These are phyloP conservation scores for Oxygymnocypris stewartii DNA, from an alignment of 2,113 vertebrate genomes.

Conservation along the genomic window DNA sequence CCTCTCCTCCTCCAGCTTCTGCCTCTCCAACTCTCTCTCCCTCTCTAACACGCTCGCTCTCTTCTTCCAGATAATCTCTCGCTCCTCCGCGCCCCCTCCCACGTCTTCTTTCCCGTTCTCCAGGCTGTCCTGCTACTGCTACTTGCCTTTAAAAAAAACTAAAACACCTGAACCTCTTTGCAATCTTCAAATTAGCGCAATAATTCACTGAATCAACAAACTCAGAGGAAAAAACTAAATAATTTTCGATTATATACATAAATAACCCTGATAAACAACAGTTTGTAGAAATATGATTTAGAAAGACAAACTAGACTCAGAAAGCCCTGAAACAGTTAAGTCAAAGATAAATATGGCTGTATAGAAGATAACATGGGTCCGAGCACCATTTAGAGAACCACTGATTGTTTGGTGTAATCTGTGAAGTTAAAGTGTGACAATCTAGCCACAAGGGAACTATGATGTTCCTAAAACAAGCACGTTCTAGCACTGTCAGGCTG, in stretches of 20 bases:
- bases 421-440: constrained; percentile 12
- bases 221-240: constrained; percentile 55
- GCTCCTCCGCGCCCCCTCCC: constrained; percentile 75
- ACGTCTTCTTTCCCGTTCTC: constrained; percentile 78
- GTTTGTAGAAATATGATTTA: constrained; percentile 41
- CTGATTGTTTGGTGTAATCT: constrained; percentile 19
- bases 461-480: constrained; percentile 7
- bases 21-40: constrained; percentile 72
- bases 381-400: constrained; percentile 52
- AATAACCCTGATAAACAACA: constrained; percentile 51
- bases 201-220: background rate
- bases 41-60: constrained; percentile 76
- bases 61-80: constrained; percentile 80
- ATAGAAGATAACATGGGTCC: constrained; percentile 31
- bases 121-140: constrained; percentile 71
- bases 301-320: constrained; percentile 39
- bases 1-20: constrained; percentile 65
- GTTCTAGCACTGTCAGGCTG: constrained; percentile 61
- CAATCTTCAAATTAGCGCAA: background rate
- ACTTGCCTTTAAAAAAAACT: constrained; percentile 48
- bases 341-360: constrained; percentile 50
- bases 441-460: background rate
- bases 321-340: constrained; percentile 63
- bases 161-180: constrained; percentile 35
- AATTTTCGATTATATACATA: constrained; percentile 49